Percentiles rank a stretch among this genome's conserved stretches.
Evolutionary conservation across 2,888 invertebrate species (phyloP).

Genomic region (Amblyjoppa fuscipennis): DNA sequence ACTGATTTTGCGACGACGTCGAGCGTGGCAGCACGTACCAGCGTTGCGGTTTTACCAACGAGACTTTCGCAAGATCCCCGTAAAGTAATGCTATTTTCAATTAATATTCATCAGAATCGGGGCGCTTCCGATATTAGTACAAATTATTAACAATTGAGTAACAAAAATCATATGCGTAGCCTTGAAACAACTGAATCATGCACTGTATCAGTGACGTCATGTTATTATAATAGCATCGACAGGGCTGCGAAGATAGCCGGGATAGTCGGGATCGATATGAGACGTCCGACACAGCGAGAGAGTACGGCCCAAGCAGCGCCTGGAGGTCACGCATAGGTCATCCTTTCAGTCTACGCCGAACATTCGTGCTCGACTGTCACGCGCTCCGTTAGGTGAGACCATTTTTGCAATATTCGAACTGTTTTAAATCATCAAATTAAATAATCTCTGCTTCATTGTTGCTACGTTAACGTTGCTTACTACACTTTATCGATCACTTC

Average conservation of each 20-base stretch:
- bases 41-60: constrained; percentile 7
- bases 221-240: constrained; percentile 25
- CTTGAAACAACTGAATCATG: not conserved
- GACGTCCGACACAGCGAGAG: constrained; percentile 47
- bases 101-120: constrained; percentile 14
- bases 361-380: constrained; percentile 74
- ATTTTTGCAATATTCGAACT: constrained; percentile 53
- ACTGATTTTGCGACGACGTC: not conserved
- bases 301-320: constrained; percentile 29
- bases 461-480: not conserved
- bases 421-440: not conserved
- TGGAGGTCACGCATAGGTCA: constrained; percentile 81
- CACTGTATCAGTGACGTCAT: not conserved
- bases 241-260: constrained; percentile 30
- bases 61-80: not conserved
- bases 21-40: constrained; percentile 42
- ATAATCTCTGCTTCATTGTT: constrained; percentile 13
- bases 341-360: constrained; percentile 78
- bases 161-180: not conserved
- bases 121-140: not conserved
- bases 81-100: constrained; percentile 18
- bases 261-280: constrained; percentile 63
- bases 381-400: constrained; percentile 75
- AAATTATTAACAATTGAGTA: not conserved
- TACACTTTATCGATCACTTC: constrained; percentile 17